Base-by-base conservation (phyloP, 2,113 vertebrate genomes). In the Stigmatopora argus region DNA sequence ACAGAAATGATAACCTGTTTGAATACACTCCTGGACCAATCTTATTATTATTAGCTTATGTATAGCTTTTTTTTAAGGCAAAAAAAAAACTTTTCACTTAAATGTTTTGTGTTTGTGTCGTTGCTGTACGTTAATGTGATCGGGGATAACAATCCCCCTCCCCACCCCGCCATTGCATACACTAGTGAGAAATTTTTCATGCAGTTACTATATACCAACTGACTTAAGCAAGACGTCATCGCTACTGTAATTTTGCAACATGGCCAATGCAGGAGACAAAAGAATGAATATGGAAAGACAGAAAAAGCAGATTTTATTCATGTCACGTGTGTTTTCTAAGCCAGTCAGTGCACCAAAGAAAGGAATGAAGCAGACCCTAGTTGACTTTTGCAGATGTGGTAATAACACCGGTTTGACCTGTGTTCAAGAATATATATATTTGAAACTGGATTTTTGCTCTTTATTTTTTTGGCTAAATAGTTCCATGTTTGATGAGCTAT, bases 321-420 rank as follows among this genome's bases (percentile, higher is more conserved):
- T 71, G 73, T 79, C 73, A 79, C 38, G 57, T 17, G 66, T 62
- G 60, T 77, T 53, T 75, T 69, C 23, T 64, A 59, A 72, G 66
- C n/a, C 59, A 75, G 71, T 64, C 14, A 12, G 15, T 47, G 79
- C 78, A 76, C 86, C 85, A 89, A 89, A 89, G 86, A 87, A 56
- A 67, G 72, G 35, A 60, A 19, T 31, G 51, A 12, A 57, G 59
- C 31, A 41, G 14, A 35, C 38, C 6, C 7, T 26, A 13, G 21
- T 41, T 14, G 17, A 52, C 14, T 57, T 47, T 63, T 70, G 67
- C 41, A 62, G 19, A 60, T 21, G 11, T 66, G 72, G 65, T 74
- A 64, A 73, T 66, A 66, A 82, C 75, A 85, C 70, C 77, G 71
- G 75, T 73, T 49, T 62, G n/a, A 62, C 76, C 79, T 65, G 73